Evolutionary conservation across 1,140 invertebrate species (phyloP).

Genomic region (Platyscapa corneri): DNA sequence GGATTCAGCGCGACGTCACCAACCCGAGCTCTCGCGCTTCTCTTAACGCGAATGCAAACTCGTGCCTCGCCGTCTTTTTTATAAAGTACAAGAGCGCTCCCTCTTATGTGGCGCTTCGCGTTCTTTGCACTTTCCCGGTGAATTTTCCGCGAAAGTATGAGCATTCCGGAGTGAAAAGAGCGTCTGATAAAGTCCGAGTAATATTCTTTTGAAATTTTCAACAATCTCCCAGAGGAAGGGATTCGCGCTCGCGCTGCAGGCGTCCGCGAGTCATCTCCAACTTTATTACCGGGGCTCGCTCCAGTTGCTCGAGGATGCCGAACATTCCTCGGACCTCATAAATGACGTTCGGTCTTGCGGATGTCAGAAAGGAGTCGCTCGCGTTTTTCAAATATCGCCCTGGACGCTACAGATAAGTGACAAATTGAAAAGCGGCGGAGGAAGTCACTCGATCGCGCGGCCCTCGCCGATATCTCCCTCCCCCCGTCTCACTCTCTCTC

Average conservation of each 20-base stretch:
- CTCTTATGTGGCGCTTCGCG: not conserved
- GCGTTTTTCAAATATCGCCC: too few species aligned
- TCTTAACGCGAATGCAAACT: conserved; percentile 19
- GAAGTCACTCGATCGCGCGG: too few species aligned
- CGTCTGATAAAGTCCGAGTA: not conserved
- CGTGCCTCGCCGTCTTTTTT: conserved; percentile 30
- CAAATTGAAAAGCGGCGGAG: too few species aligned
- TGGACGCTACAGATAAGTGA: too few species aligned
- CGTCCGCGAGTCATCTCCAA: too few species aligned
- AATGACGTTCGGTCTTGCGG: too few species aligned
- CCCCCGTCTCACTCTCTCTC: too few species aligned
- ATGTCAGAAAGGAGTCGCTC: too few species aligned
- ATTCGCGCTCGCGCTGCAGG: not conserved
- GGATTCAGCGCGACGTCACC: conserved; percentile 26
- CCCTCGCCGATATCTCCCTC: too few species aligned
- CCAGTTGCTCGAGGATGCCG: too few species aligned
- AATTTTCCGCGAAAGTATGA: not conserved
- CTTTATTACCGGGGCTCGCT: too few species aligned
- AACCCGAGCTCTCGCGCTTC: conserved; percentile 21
- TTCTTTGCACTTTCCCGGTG: not conserved
- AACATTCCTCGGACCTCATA: too few species aligned
- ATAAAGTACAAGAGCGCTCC: not conserved
- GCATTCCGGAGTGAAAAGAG: not conserved
- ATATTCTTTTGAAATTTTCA: conserved; percentile 7
- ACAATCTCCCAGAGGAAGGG: not conserved